A percentile compares a stretch with the other conserved stretches of the same genome.
Conservation (phyloP, 2,797 vertebrate genomes). For the Karalla daura region DNA sequence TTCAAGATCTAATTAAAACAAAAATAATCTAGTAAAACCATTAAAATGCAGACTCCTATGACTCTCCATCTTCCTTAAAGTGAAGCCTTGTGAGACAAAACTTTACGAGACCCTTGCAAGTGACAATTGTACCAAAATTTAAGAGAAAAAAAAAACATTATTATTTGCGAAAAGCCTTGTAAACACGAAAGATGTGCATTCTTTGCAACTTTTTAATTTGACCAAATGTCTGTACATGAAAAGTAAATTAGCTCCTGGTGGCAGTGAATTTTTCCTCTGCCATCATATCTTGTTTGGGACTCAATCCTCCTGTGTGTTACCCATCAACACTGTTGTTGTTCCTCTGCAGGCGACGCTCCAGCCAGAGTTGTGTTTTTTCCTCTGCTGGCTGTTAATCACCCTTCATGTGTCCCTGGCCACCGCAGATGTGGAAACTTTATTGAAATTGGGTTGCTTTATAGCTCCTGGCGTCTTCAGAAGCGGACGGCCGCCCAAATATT, state of each 20-base stretch:
- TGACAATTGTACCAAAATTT: too few species aligned
- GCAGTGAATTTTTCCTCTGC: neutral
- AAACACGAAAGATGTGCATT: too few species aligned
- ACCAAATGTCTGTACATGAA: slow-evolving; percentile 5
- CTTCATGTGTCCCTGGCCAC: slow-evolving; percentile 16
- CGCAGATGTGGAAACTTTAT: slow-evolving; percentile 22
- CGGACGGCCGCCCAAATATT: slow-evolving; percentile 29
- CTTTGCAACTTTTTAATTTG: neutral
- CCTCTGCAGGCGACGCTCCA: neutral
- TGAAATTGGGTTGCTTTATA: slow-evolving; percentile 30
- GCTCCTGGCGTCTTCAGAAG: slow-evolving; percentile 21
- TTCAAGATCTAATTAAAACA: too few species aligned
- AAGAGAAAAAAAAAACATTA: too few species aligned
- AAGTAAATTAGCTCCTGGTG: neutral
- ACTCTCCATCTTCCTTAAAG: too few species aligned
- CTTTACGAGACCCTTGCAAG: too few species aligned
- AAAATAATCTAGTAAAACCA: too few species aligned
- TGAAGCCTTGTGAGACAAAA: too few species aligned
- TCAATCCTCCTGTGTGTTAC: neutral
- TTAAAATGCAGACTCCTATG: too few species aligned
- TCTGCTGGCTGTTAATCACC: slow-evolving; percentile 14
- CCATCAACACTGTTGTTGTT: neutral
- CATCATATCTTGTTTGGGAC: neutral
- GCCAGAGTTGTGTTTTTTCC: neutral
- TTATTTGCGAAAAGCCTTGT: too few species aligned